Evolutionary conservation across 1,140 invertebrate species (phyloP).

Genomic region (Zaprionus nigranus): DNA sequence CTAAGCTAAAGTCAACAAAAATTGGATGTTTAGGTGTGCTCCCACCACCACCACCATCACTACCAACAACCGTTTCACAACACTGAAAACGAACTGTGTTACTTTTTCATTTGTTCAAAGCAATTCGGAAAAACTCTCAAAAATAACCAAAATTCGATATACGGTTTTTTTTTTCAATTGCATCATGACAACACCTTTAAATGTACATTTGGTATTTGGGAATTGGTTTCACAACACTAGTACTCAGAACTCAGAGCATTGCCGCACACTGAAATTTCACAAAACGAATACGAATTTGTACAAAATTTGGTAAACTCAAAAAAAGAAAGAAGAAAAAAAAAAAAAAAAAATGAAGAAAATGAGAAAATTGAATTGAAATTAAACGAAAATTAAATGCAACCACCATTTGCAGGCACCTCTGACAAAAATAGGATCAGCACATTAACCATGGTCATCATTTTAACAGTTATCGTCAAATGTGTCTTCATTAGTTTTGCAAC

Average conservation of each 20-base stretch:
- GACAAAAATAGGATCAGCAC: slow-evolving; percentile 93
- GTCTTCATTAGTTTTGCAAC: slow-evolving; percentile 97
- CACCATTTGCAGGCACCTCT: slow-evolving; percentile 88
- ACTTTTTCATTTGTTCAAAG: background rate
- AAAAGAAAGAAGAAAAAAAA: slow-evolving; percentile 34
- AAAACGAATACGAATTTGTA: slow-evolving; percentile 12
- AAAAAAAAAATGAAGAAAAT: slow-evolving; percentile 27
- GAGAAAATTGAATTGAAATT: slow-evolving; percentile 50
- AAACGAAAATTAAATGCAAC: slow-evolving; percentile 68
- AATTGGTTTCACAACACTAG: slow-evolving; percentile 6
- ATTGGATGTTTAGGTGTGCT: background rate
- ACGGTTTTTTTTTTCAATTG: background rate
- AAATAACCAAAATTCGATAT: background rate
- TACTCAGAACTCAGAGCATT: slow-evolving; percentile 35
- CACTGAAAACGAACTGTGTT: background rate
- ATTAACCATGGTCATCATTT: slow-evolving; percentile 94
- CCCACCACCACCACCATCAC: background rate
- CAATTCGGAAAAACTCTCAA: background rate
- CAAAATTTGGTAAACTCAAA: slow-evolving; percentile 24
- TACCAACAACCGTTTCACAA: background rate
- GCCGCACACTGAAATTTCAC: background rate
- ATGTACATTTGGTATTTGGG: background rate
- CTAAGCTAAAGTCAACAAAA: background rate
- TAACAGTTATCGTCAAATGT: slow-evolving; percentile 95
- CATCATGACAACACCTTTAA: background rate